Evolutionary conservation across 2,888 invertebrate genomes (phyloP), one percentile per base, ranked within the genome.

Genomic region (Graphium colonna): DNA sequence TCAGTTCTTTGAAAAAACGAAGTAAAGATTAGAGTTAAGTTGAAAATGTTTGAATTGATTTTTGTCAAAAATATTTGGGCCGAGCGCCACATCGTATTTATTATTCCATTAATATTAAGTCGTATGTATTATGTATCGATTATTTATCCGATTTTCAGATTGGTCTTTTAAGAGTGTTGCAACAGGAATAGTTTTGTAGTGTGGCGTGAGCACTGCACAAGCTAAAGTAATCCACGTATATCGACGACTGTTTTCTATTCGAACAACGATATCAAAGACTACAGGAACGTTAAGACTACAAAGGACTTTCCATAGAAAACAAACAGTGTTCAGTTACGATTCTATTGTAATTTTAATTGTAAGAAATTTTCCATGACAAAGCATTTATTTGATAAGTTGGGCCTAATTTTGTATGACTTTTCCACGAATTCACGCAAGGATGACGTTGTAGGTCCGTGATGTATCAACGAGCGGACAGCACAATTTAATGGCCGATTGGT

Each of bases 161-260:
- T 86, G 88, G 87, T 88, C 88, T 76, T 89, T 89, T 88, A 89
- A 88, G 82, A 85, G 78, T 81, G 85, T 87, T 71, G 75, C 85
- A 67, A 82, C 82, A 70, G 87, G 86, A 73, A 79, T 87, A 79
- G 79, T 79, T 66, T 78, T 83, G 63, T 87, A 84, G 76, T 68
- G 54, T 65, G 66, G 66, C 70, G 71, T 65, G 58, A 60, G 58
- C 63, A 44, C 49, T 33, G 49, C 39, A 45, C 48, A 45, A 39
- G 49, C 21, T 41, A 41, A 48, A 49, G 26, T 12, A n/a, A 45
- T 33, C 44, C 40, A 10, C 44, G 13, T 41, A 49, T 31, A 41
- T 18, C 16, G 18, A 33, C 45, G 15, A 41, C 54, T 48, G 57
- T 73, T 73, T 68, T 65, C 65, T 77, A 80, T 77, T 75, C 65